Base-by-base conservation (phyloP, 2,797 vertebrate species). In the Nasua narica region DNA sequence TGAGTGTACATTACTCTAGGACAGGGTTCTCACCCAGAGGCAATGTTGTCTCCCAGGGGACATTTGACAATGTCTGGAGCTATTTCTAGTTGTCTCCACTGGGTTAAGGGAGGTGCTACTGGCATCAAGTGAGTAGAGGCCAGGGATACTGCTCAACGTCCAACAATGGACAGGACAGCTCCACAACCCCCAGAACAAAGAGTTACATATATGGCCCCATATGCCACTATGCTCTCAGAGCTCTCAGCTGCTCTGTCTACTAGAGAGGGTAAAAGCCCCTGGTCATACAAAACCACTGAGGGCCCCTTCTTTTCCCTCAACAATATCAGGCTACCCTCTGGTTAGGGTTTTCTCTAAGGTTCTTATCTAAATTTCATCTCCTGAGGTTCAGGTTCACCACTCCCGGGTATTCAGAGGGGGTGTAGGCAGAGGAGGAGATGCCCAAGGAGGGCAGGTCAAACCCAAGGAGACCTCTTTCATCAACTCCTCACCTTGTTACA, bases 221-320 rank as follows among this genome's bases (percentile, higher is more conserved):
- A 37, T 32, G 52, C 89, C 35, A 52, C 46, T 50, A 14, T 50
- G 32, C 23, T 67, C n/a, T n/a, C n/a, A n/a, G n/a, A n/a, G n/a
- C n/a, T 37, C n/a, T 62, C 35, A 18, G 10, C 23, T 81, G 27
- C 60, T 87, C 37, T 43, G 13, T 35, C n/a, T 16, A 9, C 27
- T 0, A 0, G 50, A 35, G 12, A 50, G 50, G n/a, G 5, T 16
- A 35, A 77, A 35, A 3, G 43, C 7, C 27, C 2, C 19, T 16
- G 13, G 84, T 7, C 32, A 12, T 43, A 15, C 11, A 54, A 50
- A 69, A 35, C 3, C 50, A 2, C 43, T 0, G 23, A 0, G 32
- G 32, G 14, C 23, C 2, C 5, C 48, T 29, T 29, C 2, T 32
- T 27, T 16, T 43, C 18, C 10, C 37, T 89, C 23, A 2, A 7